Conservation (phyloP, 1,140 invertebrate species). For the Drosophila ogumai region DNA sequence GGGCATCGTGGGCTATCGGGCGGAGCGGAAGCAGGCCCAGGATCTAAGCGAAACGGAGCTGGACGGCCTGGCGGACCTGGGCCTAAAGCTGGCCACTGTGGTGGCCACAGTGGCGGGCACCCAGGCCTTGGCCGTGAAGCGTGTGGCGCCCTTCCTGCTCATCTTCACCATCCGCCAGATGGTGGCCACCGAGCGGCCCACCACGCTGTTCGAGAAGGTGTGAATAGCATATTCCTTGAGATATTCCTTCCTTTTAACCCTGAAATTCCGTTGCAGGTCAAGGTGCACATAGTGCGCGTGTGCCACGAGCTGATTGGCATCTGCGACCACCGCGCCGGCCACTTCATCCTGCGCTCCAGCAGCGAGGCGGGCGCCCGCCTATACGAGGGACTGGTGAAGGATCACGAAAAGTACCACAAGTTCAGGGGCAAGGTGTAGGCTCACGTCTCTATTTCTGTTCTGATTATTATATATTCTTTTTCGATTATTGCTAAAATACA, state of each 20-base stretch:
- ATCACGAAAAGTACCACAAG: constrained; percentile 82
- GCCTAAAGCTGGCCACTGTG: constrained; percentile 69
- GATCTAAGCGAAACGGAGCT: constrained; percentile 63
- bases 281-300: constrained; percentile 74
- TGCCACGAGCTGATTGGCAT: constrained; percentile 77
- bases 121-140: constrained; percentile 72
- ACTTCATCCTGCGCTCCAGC: constrained; percentile 77
- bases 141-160: constrained; percentile 79
- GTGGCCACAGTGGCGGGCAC: constrained; percentile 60
- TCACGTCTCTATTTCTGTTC: neutral
- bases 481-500: neutral
- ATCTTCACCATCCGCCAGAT: constrained; percentile 79
- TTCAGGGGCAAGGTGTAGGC: constrained; percentile 81
- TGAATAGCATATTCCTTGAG: neutral
- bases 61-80: constrained; percentile 70
- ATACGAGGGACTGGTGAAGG: constrained; percentile 74
- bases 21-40: constrained; percentile 67
- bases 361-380: constrained; percentile 76
- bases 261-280: constrained; percentile 40
- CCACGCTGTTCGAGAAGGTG: constrained; percentile 81
- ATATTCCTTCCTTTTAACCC: neutral
- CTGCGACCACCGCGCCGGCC: constrained; percentile 81
- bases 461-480: neutral
- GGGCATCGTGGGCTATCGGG: constrained; percentile 74
- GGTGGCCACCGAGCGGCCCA: constrained; percentile 72